A percentile compares a stretch with the other conserved stretches of the same genome.
These are phyloP conservation scores for Drosophila formosana DNA, from an alignment of 2,888 invertebrate genomes.

Conservation along the genomic window DNA sequence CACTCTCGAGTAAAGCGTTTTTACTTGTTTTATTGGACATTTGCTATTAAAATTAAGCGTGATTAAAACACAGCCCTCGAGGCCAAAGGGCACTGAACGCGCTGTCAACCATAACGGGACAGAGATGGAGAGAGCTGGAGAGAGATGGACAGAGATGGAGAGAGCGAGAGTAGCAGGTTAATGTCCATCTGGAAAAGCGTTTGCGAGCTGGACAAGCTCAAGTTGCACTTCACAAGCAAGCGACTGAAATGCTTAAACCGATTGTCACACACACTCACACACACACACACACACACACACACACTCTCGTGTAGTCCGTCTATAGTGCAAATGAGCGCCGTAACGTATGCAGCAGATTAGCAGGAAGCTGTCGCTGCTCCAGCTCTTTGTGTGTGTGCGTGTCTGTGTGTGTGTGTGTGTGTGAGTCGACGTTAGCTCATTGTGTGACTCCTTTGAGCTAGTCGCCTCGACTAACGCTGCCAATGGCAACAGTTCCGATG, in stretches of 20 bases:
- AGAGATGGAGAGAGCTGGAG: neutral
- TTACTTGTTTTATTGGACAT: slow-evolving; percentile 8
- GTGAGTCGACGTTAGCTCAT: slow-evolving; percentile 18
- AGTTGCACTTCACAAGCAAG: slow-evolving; percentile 45
- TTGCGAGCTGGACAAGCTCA: slow-evolving; percentile 31
- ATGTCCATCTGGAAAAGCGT: slow-evolving; percentile 41
- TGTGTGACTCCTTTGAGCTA: slow-evolving; percentile 52
- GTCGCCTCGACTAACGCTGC: slow-evolving; percentile 56
- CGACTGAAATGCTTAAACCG: slow-evolving; percentile 58
- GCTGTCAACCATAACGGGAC: slow-evolving; percentile 2
- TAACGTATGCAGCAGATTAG: slow-evolving; percentile 73
- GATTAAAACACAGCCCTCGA: slow-evolving; percentile 34
- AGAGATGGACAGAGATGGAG: neutral
- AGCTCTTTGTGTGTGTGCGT: slow-evolving; percentile 15
- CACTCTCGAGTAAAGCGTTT: neutral
- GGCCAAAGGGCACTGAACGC: slow-evolving; percentile 8
- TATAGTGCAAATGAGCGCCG: slow-evolving; percentile 42
- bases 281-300: slow-evolving; percentile 13
- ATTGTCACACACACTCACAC: slow-evolving; percentile 51
- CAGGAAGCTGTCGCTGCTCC: slow-evolving; percentile 35
- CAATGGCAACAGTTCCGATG: slow-evolving; percentile 75
- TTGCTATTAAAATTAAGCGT: slow-evolving; percentile 45
- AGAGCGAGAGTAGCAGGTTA: slow-evolving; percentile 20
- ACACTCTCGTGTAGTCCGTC: neutral
- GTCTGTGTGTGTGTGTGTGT: slow-evolving; percentile 13